A percentile compares a stretch with the other conserved stretches of the same genome.
These are phyloP conservation scores for Siniperca chuatsi DNA, from an alignment of 2,113 vertebrate genomes.

Conservation along the genomic window DNA sequence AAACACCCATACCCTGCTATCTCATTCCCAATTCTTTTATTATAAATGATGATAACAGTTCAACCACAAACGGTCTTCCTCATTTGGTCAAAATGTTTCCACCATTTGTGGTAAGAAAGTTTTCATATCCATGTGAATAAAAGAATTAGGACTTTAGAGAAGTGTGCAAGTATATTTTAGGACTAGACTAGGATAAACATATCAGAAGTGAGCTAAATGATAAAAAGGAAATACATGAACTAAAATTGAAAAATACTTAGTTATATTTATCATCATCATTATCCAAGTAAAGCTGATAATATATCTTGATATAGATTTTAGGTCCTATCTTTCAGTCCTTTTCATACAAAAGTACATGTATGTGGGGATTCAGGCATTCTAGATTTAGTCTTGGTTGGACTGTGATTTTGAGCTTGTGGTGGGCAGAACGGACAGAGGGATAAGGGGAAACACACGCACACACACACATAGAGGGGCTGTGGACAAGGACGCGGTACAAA, in stretches of 20 bases:
- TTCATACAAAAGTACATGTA: not conserved
- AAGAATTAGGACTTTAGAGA: not conserved
- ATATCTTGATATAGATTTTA: not conserved
- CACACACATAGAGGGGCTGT: constrained; percentile 47
- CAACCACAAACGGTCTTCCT: not conserved
- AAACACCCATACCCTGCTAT: not conserved
- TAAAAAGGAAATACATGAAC: not conserved
- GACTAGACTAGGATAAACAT: not conserved
- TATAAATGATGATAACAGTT: too few relatives aligned
- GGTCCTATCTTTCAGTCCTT: not conserved
- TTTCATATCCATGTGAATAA: not conserved
- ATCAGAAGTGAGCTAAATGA: not conserved
- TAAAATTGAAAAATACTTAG: not conserved
- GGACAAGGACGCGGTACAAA: constrained; percentile 65
- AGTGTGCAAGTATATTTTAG: not conserved
- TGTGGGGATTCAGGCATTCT: constrained; percentile 24
- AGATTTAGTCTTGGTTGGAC: constrained; percentile 18
- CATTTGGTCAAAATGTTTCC: not conserved
- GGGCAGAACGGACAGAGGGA: constrained; percentile 8
- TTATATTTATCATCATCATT: not conserved
- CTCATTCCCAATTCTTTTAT: not conserved
- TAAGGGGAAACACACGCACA: not conserved
- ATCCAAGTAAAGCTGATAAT: not conserved
- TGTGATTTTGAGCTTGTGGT: constrained; percentile 29
- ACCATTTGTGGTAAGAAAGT: not conserved